These are phyloP conservation scores for Agriopis leucophaearia DNA, from an alignment of 2,888 invertebrate genomes.

Conservation along the genomic window DNA sequence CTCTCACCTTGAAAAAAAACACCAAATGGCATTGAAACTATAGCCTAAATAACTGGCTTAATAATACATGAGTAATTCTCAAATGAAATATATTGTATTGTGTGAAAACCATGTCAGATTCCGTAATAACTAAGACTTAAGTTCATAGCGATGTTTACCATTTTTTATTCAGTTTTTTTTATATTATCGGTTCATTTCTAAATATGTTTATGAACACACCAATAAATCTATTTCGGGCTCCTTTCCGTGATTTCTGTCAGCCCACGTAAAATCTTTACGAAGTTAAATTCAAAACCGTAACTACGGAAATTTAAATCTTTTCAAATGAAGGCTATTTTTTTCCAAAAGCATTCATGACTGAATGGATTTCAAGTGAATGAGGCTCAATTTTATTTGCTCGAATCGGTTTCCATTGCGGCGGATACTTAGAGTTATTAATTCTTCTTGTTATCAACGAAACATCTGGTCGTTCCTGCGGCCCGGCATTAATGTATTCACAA, in stretches of 20 bases:
- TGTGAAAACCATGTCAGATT: no score
- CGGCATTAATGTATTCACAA: slow-evolving; percentile 55
- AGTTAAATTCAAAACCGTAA: slow-evolving; percentile 39
- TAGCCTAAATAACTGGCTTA: no score
- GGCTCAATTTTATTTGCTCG: slow-evolving; percentile 50
- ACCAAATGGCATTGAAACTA: no score
- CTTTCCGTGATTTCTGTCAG: slow-evolving; percentile 14
- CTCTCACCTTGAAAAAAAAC: no score
- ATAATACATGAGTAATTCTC: no score
- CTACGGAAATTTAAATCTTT: slow-evolving; percentile 42
- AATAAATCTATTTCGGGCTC: slow-evolving; percentile 11
- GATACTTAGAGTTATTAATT: slow-evolving; percentile 69
- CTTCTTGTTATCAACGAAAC: slow-evolving; percentile 53
- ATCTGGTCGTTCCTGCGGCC: slow-evolving; percentile 50
- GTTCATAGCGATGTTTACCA: not conserved
- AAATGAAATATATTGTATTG: no score
- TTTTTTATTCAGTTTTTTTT: not conserved
- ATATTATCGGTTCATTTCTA: slow-evolving; percentile 5
- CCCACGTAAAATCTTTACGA: slow-evolving; percentile 22
- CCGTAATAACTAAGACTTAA: not conserved
- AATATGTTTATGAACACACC: slow-evolving; percentile 19
- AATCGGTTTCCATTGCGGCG: slow-evolving; percentile 46
- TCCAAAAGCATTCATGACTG: slow-evolving; percentile 51
- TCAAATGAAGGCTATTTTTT: slow-evolving; percentile 45
- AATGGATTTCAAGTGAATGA: slow-evolving; percentile 49